phyloP scores from a whole-genome alignment of 2,797 vertebrate species.

The Fistularia tabacaria region DNA sequence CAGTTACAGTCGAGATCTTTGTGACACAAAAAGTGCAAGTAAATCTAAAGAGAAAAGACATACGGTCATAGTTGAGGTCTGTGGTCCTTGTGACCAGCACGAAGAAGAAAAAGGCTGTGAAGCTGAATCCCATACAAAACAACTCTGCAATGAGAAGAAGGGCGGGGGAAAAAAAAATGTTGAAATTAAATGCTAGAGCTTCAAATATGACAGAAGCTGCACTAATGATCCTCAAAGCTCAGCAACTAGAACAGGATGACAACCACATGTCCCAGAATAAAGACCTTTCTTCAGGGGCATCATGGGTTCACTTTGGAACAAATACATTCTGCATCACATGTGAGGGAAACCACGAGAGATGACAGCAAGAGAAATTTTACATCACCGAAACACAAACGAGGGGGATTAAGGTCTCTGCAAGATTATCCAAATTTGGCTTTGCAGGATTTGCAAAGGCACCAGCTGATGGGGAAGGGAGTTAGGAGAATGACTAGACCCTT shows the following conservation, averaged over 20 bases:
- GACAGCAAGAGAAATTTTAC: no score
- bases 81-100: slow-evolving; percentile 80
- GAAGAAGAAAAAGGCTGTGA: slow-evolving; percentile 83
- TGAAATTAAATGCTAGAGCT: not conserved
- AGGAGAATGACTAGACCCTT: no score
- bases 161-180: not conserved
- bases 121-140: slow-evolving; percentile 89
- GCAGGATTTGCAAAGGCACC: no score
- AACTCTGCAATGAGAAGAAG: slow-evolving; percentile 70
- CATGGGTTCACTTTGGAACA: slow-evolving; percentile 31
- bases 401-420: no score
- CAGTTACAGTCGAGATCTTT: not conserved
- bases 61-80: slow-evolving; percentile 80
- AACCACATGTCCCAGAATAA: not conserved
- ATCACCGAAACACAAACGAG: no score
- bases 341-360: slow-evolving; percentile 8
- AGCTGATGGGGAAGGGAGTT: no score
- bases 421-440: no score
- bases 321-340: slow-evolving; percentile 31
- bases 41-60: slow-evolving; percentile 48
- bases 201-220: no score
- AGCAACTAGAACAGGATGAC: no score
- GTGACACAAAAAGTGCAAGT: not conserved
- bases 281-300: slow-evolving; percentile 1
- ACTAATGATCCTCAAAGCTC: no score